These are phyloP conservation scores for Daktulosphaira vitifoliae DNA, from an alignment of 1,140 invertebrate species.

Conservation along the genomic window DNA sequence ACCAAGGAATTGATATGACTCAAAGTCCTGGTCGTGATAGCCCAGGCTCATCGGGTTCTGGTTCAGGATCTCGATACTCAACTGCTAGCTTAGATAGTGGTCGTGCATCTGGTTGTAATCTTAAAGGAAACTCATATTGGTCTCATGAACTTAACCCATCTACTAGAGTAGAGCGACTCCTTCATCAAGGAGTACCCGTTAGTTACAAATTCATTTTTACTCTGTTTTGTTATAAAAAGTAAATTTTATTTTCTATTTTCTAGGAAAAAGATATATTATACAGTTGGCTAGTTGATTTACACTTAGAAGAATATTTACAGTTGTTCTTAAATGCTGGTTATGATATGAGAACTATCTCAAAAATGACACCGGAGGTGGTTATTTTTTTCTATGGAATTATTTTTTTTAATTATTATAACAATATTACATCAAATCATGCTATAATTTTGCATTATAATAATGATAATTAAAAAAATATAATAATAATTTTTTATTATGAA, in stretches of 20 bases:
- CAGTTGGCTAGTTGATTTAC: slow-evolving; percentile 87
- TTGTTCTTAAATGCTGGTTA: slow-evolving; percentile 93
- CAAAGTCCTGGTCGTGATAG: slow-evolving; percentile 82
- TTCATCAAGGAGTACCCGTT: slow-evolving; percentile 53
- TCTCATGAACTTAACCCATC: slow-evolving; percentile 51
- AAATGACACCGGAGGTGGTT: slow-evolving; percentile 90
- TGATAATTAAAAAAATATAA: no score
- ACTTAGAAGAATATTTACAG: slow-evolving; percentile 92
- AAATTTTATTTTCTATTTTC: slow-evolving; percentile 39
- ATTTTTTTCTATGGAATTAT: neutral
- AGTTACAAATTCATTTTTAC: slow-evolving; percentile 33
- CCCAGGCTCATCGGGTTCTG: slow-evolving; percentile 64
- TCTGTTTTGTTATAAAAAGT: neutral
- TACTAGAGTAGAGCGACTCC: slow-evolving; percentile 54
- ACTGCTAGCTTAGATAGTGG: slow-evolving; percentile 88
- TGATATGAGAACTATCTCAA: slow-evolving; percentile 91
- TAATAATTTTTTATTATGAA: no score
- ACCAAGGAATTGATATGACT: slow-evolving; percentile 60
- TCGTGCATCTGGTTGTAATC: slow-evolving; percentile 57
- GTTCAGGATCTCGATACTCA: slow-evolving; percentile 75
- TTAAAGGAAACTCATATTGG: slow-evolving; percentile 65
- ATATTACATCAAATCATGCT: no score
- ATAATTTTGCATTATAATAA: no score
- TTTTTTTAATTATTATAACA: no score
- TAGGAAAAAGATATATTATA: slow-evolving; percentile 87